These are phyloP conservation scores for Papilio polyxenes DNA, from an alignment of 1,140 invertebrate genomes.

Conservation along the genomic window DNA sequence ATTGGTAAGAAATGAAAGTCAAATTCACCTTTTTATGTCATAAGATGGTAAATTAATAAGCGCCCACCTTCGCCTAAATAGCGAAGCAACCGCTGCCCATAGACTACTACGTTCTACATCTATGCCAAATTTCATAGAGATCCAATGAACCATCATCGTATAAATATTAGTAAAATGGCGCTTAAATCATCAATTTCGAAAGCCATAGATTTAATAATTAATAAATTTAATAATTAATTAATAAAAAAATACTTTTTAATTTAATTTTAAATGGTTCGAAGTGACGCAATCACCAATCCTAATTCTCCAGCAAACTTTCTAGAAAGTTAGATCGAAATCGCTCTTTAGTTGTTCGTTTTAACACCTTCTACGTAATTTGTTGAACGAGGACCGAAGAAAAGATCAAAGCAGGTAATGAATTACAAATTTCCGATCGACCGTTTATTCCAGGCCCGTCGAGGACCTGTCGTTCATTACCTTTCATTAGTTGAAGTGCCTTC, in stretches of 20 bases:
- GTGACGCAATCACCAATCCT: neutral
- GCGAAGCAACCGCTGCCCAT: no score
- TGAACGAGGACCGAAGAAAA: conserved; percentile 39
- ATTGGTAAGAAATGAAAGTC: neutral
- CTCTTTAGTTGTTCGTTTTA: conserved; percentile 18
- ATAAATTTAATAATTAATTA: no score
- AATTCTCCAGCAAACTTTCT: neutral
- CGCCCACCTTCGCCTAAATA: no score
- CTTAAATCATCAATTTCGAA: no score
- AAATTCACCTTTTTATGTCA: neutral
- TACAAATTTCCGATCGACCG: conserved; percentile 54
- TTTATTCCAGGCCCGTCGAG: conserved; percentile 50
- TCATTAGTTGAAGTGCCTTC: conserved; percentile 46
- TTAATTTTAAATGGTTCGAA: neutral
- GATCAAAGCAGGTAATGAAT: conserved; percentile 45
- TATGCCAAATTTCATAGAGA: no score
- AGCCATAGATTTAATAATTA: no score
- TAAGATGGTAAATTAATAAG: no score
- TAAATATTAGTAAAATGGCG: no score
- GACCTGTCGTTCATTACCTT: conserved; percentile 53
- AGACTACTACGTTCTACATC: no score
- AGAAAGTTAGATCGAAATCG: neutral
- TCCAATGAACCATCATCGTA: no score
- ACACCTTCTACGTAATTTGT: conserved; percentile 26
- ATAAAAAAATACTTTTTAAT: no score